Evolutionary conservation across 2,113 vertebrate species (phyloP), one percentile per base, ranked within the genome.

Genomic region (Procavia capensis): DNA sequence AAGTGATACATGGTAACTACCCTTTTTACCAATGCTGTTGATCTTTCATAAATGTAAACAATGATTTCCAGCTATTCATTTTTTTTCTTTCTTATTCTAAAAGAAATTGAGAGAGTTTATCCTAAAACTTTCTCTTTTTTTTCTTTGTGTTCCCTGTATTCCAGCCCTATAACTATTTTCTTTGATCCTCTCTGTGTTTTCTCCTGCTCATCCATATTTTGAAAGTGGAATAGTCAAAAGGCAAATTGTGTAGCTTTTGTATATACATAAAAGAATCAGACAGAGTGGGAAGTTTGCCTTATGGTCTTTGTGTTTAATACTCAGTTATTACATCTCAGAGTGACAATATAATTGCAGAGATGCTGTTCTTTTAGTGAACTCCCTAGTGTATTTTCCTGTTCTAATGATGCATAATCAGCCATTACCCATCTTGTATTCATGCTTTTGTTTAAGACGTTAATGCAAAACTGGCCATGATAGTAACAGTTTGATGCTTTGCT

Each of bases 331-430:
- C 17, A 50, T 85, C 93, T 94, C 89, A 86, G 43, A 84, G 72
- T 95, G 97, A 95, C 96, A 96, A 41, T 50, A 45, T 97, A 96
- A 97, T 97, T 97, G 75, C 84, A 97, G 95, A 91, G 79, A 81
- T 92, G 82, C 45, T 96, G 17, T 95, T 97, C 59, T 83, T 95
- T 93, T 76, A 36, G n/a, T 22, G 76, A 97, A 89, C 74, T 86
- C 9, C 82, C 79, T 92, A 83, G 27, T 74, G 94, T 96, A 80
- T 85, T 93, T 87, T 47, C 85, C 57, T 94, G 75, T 34, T 85
- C 47, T 94, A 95, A 85, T 94, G 96, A 96, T 79, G 83, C 20
- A 29, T 86, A 80, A 88, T 91, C 68, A 96, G 34, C 88, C 78
- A 76, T 96, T 95, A 92, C 94, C 39, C 83, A 83, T 93, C 91